Base-by-base conservation (phyloP, 1,140 invertebrate species). In the Nymphalis io region DNA sequence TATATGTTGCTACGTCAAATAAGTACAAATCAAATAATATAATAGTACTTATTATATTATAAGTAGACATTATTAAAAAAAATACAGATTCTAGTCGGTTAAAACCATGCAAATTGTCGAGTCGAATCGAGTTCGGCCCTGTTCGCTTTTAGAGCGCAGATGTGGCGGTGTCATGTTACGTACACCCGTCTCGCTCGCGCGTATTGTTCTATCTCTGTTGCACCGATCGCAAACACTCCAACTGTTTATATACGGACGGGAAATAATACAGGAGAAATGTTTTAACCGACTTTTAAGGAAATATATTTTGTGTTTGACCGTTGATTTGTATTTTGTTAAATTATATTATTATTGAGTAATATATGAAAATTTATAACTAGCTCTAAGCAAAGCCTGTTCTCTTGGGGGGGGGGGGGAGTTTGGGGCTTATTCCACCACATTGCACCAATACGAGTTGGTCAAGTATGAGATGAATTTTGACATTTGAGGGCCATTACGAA, bases 161-260 rank as follows among this genome's bases (percentile, higher is more conserved):
- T 85, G 85, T 81, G 78, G 60, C 64, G 80, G 81, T 84, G 68
- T 87, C 81, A 53, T 20, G 75, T 87, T 87, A 82, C 82, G 58
- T 78, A 64, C 27, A 11, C 40, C 70, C 40, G 74, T 84, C 80
- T 33, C 77, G 27, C 60, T 85, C 76, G 38, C 64, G 55, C 78
- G 10, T 51, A 70, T 76, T 68, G 51, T 63, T n/a, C 57, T 46
- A 23, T 83, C 84, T 59, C 78, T 8, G 38, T 83, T 71, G 23
- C 73, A 73, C 27, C 27, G 27, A 33, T 60, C 57, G 66, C 60
- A 73, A 73, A 73, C 40, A 73, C 69, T 64, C 40, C 33, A 63
- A 58, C 53, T 61, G 53, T 61, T 63, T 70, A 55, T 70, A 63
- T 70, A 61, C 53, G 58, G 23, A 61, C 58, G 67, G 51, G 60